A percentile compares a stretch with the other conserved stretches of the same genome.
Conservation (phyloP, 2,797 vertebrate genomes). For the Lutjanus campechanus region DNA sequence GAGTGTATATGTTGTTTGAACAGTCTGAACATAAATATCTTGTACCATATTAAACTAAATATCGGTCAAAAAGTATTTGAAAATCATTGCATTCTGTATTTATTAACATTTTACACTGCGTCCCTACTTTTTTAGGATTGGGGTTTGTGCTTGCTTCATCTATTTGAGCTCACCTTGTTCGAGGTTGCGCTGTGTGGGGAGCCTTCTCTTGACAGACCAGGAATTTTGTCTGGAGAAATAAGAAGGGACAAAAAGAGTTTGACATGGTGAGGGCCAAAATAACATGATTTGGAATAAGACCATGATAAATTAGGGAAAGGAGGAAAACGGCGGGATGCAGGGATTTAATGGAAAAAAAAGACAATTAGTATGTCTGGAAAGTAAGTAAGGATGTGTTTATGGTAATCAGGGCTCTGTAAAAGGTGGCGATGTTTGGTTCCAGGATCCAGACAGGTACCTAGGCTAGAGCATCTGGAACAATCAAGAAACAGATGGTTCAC, state of each 20-base stretch:
- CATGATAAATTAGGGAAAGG: conserved; percentile 12
- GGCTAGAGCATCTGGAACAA: conserved; percentile 46
- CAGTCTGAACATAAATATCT: too few relatives aligned
- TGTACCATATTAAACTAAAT: too few relatives aligned
- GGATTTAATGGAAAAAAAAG: conserved; percentile 1
- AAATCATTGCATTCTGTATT: too few relatives aligned
- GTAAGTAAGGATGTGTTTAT: background rate
- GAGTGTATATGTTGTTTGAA: too few relatives aligned
- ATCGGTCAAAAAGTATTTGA: too few relatives aligned
- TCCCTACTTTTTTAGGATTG: too few relatives aligned
- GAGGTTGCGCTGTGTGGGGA: conserved; percentile 92
- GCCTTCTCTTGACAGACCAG: conserved; percentile 89
- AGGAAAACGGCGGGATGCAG: conserved; percentile 20
- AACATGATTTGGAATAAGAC: background rate
- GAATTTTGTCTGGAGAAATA: conserved; percentile 88
- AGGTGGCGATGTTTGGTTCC: conserved; percentile 31
- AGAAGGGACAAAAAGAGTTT: background rate
- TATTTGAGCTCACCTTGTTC: conserved; percentile 87
- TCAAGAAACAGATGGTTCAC: conserved; percentile 34
- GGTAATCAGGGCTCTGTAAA: conserved; percentile 17
- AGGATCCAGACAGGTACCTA: conserved; percentile 43
- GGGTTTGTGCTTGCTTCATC: background rate
- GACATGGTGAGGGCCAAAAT: background rate
- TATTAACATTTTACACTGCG: too few relatives aligned
- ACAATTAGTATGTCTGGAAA: conserved; percentile 32